These are phyloP conservation scores for Iphiclides podalirius DNA, from an alignment of 2,888 invertebrate genomes.

Conservation along the genomic window DNA sequence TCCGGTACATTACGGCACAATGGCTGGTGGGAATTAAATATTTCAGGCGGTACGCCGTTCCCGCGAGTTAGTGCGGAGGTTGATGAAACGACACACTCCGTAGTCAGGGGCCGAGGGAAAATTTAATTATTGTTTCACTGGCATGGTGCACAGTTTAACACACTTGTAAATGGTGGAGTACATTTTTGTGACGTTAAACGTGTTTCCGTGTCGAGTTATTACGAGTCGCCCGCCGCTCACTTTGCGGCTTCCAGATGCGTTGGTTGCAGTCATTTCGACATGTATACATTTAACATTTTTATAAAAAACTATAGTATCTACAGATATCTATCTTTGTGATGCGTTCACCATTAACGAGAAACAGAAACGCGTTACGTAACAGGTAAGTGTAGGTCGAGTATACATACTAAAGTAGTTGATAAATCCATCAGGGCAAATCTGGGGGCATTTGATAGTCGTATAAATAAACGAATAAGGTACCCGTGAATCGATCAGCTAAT, in stretches of 20 bases:
- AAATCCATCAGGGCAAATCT: conserved; percentile 12
- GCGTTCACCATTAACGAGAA: too few relatives aligned
- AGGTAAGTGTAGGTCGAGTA: too few relatives aligned
- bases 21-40: conserved; percentile 64
- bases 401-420: neutral
- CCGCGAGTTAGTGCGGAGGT: conserved; percentile 62
- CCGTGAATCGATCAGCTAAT: conserved; percentile 76
- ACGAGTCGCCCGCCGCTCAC: conserved; percentile 34
- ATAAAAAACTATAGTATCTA: too few relatives aligned
- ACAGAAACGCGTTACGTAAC: too few relatives aligned
- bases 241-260: conserved; percentile 31
- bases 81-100: conserved; percentile 69
- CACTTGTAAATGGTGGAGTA: conserved; percentile 66
- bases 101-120: conserved; percentile 60
- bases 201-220: conserved; percentile 61
- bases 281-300: too few relatives aligned
- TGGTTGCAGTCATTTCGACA: conserved; percentile 12
- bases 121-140: conserved; percentile 74
- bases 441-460: conserved; percentile 29
- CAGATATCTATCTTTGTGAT: too few relatives aligned
- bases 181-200: conserved; percentile 65
- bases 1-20: conserved; percentile 61
- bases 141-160: conserved; percentile 62
- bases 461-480: conserved; percentile 60
- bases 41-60: conserved; percentile 62